Evolutionary conservation across 2,888 invertebrate genomes (phyloP), one percentile per base, ranked within the genome.

Genomic region (Lottia gigantea): DNA sequence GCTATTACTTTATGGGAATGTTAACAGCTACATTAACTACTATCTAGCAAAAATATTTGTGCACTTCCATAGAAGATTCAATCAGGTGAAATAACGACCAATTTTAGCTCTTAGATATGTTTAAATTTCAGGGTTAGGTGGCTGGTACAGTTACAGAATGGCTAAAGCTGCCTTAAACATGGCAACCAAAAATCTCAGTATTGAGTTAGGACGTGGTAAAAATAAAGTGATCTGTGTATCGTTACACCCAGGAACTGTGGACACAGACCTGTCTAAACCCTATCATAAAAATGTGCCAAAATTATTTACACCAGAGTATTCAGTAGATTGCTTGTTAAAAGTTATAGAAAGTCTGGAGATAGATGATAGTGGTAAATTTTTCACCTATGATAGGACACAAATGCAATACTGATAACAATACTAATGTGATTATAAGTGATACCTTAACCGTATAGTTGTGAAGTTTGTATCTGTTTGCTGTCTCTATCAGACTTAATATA

Each of bases 141-240:
- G 85, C 40, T 85, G 84, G 84, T 84, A 84, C 74, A 80, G 81
- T 64, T 84, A 85, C 70, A 71, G 84, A 62, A 72, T 85, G 76
- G 82, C 83, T 6, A 85, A 85, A 67, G 77, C 82, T 49, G 84
- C 84, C 19, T 78, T 84, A 15, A 85, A 85, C 71, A 85, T 85
- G 84, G 78, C 80, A 0, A 85, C 82, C 19, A 83, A 81, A 72
- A 85, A 81, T 68, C 75, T 83, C 63, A 82, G 82, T 67, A 76
- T 83, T 46, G 85, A 85, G 71, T 70, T 82, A 14, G 82, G 82
- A 16, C 74, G 84, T 16, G 82, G 83, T 3, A 71, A 72, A 46
- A 77, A 77, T 16, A 79, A 77, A 66, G 79, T 83, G 7, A 74
- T 82, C 19, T 83, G 83, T 73, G 79, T 83, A 6, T 72, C 79